phyloP scores from a whole-genome alignment of 64 coral and sea anemone genomes.

The Actinia equina region DNA sequence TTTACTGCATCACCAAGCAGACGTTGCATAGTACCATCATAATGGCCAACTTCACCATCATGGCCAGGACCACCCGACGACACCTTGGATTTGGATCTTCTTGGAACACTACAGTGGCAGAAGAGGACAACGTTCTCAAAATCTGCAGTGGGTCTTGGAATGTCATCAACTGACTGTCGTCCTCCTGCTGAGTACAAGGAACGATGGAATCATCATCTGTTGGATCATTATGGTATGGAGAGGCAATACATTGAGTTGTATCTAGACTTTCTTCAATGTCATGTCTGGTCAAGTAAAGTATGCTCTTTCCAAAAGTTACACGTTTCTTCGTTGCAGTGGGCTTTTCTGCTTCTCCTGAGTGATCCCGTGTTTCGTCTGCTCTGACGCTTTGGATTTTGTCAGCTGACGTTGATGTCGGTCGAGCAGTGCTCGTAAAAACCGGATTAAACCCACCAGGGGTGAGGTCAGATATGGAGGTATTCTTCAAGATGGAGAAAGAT shows the following conservation, averaged over 20 bases:
- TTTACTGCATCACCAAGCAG: too few relatives aligned
- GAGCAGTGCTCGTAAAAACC: neutral
- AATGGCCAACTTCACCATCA: too few relatives aligned
- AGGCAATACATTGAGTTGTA: neutral
- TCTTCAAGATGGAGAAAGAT: conserved; percentile 4
- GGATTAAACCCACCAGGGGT: neutral
- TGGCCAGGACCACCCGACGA: neutral
- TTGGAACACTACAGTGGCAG: neutral
- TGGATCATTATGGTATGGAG: neutral
- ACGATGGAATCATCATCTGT: neutral
- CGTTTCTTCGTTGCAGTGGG: neutral
- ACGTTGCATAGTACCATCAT: neutral
- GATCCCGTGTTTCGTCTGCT: neutral
- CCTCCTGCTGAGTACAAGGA: neutral
- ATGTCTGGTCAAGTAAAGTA: neutral
- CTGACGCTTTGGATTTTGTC: neutral
- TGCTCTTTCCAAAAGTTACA: neutral
- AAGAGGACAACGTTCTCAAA: neutral
- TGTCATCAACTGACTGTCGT: neutral
- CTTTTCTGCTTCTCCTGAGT: neutral
- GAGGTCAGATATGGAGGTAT: neutral
- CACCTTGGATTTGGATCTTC: neutral
- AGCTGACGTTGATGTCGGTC: neutral
- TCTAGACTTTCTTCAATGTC: neutral
- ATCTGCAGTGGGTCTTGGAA: neutral